Conservation (phyloP, 2,113 vertebrate genomes). For the Mastomys coucha region DNA sequence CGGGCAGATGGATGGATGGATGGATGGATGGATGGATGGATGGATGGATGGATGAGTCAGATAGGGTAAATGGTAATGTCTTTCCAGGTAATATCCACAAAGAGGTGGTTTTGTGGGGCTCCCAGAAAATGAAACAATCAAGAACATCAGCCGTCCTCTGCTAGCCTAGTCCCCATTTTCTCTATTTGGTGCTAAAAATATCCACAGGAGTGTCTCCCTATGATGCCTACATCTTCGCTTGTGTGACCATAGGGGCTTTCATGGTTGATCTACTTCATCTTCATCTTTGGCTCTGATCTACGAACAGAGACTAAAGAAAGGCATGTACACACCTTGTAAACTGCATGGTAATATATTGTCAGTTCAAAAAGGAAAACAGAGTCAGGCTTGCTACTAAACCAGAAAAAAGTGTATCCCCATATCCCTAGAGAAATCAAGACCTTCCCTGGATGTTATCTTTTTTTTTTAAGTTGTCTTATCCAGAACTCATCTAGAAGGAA, state of each 20-base stretch:
- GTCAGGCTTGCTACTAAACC: not conserved
- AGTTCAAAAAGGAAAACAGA: not conserved
- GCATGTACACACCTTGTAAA: accelerated
- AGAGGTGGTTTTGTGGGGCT: accelerated
- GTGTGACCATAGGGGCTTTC: not conserved
- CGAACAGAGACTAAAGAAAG: not conserved
- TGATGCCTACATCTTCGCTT: not conserved
- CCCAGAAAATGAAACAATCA: not conserved
- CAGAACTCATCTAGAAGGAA: conserved; percentile 1
- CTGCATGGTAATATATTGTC: accelerated
- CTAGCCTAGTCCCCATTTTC: not conserved
- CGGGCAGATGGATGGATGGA: not conserved
- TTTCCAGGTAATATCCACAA: not conserved
- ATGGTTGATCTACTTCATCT: not conserved
- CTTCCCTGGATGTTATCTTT: not conserved
- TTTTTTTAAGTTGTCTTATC: not conserved
- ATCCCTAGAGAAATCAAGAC: not conserved
- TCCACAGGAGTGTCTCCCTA: accelerated
- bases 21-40: not conserved
- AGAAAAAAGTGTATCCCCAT: not conserved
- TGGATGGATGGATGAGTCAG: accelerated
- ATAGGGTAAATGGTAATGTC: accelerated
- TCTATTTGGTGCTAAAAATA: not conserved
- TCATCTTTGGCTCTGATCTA: not conserved
- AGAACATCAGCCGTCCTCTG: not conserved